These are phyloP conservation scores for Elachura formosa DNA, from an alignment of 2,113 vertebrate genomes.

Conservation along the genomic window DNA sequence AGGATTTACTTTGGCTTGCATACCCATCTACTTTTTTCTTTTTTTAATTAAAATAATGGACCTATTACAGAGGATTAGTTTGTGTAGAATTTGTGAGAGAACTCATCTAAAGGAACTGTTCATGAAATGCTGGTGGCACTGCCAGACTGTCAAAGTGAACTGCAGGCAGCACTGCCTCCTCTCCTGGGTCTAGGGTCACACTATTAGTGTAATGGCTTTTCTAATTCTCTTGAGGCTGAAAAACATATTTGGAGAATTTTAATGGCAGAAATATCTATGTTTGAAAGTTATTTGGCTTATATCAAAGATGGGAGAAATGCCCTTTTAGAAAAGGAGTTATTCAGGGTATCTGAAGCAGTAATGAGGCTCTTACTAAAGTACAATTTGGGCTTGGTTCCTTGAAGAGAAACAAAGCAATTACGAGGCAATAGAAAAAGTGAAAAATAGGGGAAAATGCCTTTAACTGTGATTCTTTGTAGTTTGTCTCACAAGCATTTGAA, in stretches of 20 bases:
- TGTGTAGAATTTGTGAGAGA: not conserved
- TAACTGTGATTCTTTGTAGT: not conserved
- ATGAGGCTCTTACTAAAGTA: not conserved
- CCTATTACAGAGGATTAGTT: fast-evolving
- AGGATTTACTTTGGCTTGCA: not conserved
- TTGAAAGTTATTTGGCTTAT: not conserved
- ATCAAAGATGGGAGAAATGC: not conserved
- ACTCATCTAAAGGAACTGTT: not conserved
- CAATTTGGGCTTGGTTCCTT: not conserved
- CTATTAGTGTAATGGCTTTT: not conserved
- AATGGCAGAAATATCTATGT: not conserved
- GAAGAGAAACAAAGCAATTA: not conserved
- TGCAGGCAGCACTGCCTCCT: not conserved
- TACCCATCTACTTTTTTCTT: not conserved
- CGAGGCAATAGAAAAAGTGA: not conserved
- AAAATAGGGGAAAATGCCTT: not conserved
- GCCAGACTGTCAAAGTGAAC: not conserved
- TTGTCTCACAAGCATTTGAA: not conserved
- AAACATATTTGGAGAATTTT: not conserved
- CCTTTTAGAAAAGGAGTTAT: not conserved
- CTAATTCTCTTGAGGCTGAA: not conserved
- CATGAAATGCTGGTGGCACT: not conserved
- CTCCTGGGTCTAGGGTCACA: not conserved
- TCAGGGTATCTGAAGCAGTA: not conserved
- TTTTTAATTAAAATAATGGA: not conserved